Evolutionary conservation across 37 sponge, comb jelly and placozoan species (phyloP).

Genomic region (Petrosia ficiformis): DNA sequence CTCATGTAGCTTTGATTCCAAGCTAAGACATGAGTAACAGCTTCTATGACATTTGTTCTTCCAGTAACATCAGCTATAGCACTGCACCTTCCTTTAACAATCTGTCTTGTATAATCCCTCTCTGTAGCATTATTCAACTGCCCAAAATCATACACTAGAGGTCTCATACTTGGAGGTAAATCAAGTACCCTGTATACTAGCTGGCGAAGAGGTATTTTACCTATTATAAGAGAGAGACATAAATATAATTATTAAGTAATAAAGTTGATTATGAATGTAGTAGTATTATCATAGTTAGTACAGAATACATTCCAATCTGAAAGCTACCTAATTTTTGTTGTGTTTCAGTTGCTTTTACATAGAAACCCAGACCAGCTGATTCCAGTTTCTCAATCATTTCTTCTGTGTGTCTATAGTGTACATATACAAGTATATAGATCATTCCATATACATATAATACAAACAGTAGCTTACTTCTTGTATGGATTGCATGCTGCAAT

Average conservation of each 20-base stretch:
- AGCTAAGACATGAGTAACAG: conserved; percentile 49
- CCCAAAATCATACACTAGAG: conserved; percentile 91
- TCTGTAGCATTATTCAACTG: conserved; percentile 51
- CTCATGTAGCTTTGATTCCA: conserved; percentile 73
- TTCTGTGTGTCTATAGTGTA: conserved; percentile 32
- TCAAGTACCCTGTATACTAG: conserved; percentile 94
- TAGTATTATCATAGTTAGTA: no score
- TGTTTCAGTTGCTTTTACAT: conserved; percentile 44
- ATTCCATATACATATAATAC: no score
- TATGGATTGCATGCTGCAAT: no score
- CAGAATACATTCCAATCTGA: no score
- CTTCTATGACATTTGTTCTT: neutral
- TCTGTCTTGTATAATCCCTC: conserved; percentile 41
- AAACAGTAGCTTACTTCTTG: no score
- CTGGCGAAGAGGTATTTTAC: conserved; percentile 85
- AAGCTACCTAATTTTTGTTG: conserved; percentile 40
- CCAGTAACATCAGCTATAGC: neutral
- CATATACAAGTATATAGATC: neutral
- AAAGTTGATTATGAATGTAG: neutral
- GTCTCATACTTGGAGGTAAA: conserved; percentile 90
- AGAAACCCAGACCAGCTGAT: conserved; percentile 79
- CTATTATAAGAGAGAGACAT: no score
- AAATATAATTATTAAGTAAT: neutral
- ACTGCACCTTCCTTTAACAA: conserved; percentile 60
- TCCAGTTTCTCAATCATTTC: conserved; percentile 74